Evolutionary conservation across 2,797 vertebrate species (phyloP).

Genomic region (Scyliorhinus canicula): DNA sequence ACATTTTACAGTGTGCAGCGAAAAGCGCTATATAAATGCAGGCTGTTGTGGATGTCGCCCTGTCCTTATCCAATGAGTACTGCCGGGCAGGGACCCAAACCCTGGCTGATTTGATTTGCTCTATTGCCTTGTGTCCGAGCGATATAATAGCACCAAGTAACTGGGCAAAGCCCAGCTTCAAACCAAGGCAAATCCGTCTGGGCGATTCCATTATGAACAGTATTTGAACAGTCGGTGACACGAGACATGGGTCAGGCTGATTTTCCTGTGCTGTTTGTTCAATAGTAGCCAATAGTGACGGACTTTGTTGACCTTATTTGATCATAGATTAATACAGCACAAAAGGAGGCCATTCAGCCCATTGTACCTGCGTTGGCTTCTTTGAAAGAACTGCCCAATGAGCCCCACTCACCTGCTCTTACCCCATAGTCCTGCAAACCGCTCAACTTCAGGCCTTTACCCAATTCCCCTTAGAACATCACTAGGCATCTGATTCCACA

Average conservation of each 20-base stretch:
- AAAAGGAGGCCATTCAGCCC: background rate
- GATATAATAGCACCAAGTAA: background rate
- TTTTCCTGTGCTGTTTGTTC: background rate
- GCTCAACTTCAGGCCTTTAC: background rate
- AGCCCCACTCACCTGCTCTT: background rate
- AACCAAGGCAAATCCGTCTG: background rate
- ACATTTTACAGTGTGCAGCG: no score
- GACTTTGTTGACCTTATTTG: background rate
- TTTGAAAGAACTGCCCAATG: background rate
- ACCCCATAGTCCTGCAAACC: background rate
- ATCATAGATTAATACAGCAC: background rate
- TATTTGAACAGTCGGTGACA: background rate
- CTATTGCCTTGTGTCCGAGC: background rate
- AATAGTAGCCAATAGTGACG: background rate
- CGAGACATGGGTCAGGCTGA: background rate
- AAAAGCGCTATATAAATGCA: background rate
- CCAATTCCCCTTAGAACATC: background rate
- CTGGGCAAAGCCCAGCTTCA: background rate
- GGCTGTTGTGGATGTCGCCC: background rate
- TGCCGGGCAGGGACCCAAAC: background rate
- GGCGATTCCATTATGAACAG: background rate
- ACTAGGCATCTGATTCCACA: background rate
- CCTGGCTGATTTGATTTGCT: background rate
- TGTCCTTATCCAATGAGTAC: background rate
- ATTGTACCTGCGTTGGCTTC: background rate